Percentiles rank a stretch among this genome's conserved stretches.
phyloP scores from a whole-genome alignment of 1,140 invertebrate species.

The Meloidogyne chitwoodi region DNA sequence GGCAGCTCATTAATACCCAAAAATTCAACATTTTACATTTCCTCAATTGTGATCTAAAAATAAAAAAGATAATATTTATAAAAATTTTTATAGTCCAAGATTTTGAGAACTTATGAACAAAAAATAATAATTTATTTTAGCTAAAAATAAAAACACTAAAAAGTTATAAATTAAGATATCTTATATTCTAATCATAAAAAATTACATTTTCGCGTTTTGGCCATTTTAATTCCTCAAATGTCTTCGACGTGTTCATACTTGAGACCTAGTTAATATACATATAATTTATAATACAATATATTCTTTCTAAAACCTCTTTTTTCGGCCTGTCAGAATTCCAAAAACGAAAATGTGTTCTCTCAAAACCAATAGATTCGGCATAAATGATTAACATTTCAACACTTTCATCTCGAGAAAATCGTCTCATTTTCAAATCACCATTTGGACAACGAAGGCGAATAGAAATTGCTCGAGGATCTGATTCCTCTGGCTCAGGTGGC shows the following conservation, averaged over 20 bases:
- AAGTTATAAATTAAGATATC: no score
- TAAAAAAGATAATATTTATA: not conserved
- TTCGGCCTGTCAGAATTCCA: constrained; percentile 40
- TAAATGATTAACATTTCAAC: constrained; percentile 27
- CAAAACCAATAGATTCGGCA: constrained; percentile 41
- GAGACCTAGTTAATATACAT: constrained; percentile 18
- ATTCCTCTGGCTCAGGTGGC: constrained; percentile 31
- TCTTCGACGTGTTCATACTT: constrained; percentile 30
- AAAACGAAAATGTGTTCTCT: constrained; percentile 28
- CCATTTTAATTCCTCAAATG: constrained; percentile 40
- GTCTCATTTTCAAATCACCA: constrained; percentile 36
- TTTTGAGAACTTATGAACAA: no score
- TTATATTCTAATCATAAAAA: no score
- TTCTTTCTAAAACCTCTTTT: constrained; percentile 27
- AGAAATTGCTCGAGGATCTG: constrained; percentile 24
- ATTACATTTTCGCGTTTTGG: constrained; percentile 35
- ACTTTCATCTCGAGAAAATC: constrained; percentile 30
- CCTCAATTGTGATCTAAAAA: not conserved
- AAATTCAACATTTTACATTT: not conserved
- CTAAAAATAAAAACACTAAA: no score
- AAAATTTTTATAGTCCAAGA: no score
- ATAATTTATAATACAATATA: not conserved
- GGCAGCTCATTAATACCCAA: not conserved
- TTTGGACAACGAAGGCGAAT: constrained; percentile 38
- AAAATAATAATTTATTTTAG: no score